Base-by-base conservation (phyloP, 2,888 invertebrate genomes). In the Cynaeus angustus region DNA sequence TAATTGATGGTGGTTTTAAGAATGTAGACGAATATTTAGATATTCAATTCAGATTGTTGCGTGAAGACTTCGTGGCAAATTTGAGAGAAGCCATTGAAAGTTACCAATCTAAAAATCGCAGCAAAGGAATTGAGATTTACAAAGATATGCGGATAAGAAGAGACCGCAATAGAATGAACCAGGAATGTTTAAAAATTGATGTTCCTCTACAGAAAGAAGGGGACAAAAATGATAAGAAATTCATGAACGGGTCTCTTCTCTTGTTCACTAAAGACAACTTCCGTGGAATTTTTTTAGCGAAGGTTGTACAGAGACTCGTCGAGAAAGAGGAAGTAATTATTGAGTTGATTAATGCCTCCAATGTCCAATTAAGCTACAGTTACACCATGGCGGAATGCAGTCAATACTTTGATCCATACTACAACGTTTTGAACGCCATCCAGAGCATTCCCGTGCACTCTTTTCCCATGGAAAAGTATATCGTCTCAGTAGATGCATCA, bases 371-470 rank as follows among this genome's bases (percentile, higher is more conserved):
- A 4, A 4, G 21, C 21, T 21, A n/a, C n/a, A 21, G 21, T 21
- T 89, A 88, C 70, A 79, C 89, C 0, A 92, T 95, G 92, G 88
- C 93, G 1, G 94, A 95, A 81, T 91, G 93, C 58, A 90, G 90
- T 55, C 90, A 92, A 0, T 96, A 92, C 82, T 94, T 95, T 80
- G 95, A 95, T 79, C 93, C 95, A 0, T 95, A 95, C 80, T 88
- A 45, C 72, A 90, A 92, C 78, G 92, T 94, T 0, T 85, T 94
- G 61, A 88, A 87, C 74, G 92, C 91, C 8, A 81, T 96, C 16
- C 89, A 92, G 78, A 83, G 84, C 0, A 87, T 91, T 52, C 83
- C 85, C 43, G 77, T 86, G 14, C 84, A 87, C 6, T 86, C 87
- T 21, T 88, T 94, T 75, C 92, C 94, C 0, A 89, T 94, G 89